These are phyloP conservation scores for Danio choprae DNA, from an alignment of 2,797 vertebrate species.

Conservation along the genomic window DNA sequence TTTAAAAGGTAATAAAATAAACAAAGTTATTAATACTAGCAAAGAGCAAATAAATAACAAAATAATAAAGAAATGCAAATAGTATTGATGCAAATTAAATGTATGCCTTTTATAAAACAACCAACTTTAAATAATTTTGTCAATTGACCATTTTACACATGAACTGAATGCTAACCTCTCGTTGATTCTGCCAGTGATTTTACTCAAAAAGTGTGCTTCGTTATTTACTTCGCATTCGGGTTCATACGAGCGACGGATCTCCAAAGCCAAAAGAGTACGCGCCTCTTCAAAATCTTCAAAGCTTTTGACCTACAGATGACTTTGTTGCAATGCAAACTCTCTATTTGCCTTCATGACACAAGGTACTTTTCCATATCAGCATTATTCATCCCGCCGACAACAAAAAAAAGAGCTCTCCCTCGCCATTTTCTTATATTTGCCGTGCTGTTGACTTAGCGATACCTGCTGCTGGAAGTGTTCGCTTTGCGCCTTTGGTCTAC, in stretches of 20 bases:
- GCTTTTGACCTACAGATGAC: slow-evolving; percentile 79
- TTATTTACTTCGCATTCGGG: neutral
- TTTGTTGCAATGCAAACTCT: slow-evolving; percentile 76
- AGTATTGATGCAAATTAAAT: too few species aligned
- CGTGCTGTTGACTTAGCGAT: slow-evolving; percentile 83
- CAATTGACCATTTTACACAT: too few species aligned
- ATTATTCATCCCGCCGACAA: slow-evolving; percentile 70
- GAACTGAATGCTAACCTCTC: neutral
- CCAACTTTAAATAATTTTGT: too few species aligned
- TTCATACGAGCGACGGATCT: neutral
- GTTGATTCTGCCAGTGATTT: too few species aligned
- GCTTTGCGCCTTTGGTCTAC: slow-evolving; percentile 70
- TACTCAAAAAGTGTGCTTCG: neutral
- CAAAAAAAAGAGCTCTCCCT: slow-evolving; percentile 72
- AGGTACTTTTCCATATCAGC: slow-evolving; percentile 79
- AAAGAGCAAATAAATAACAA: too few species aligned
- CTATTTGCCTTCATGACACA: slow-evolving; percentile 79
- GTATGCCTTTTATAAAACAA: too few species aligned
- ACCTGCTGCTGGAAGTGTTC: slow-evolving; percentile 75
- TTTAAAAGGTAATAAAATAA: too few species aligned
- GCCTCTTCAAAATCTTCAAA: slow-evolving; percentile 62
- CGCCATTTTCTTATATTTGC: slow-evolving; percentile 75
- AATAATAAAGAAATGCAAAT: too few species aligned
- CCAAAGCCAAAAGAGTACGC: neutral
- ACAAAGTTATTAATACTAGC: too few species aligned